Evolutionary conservation across 2,888 invertebrate genomes (phyloP).

Genomic region (Timema podura): DNA sequence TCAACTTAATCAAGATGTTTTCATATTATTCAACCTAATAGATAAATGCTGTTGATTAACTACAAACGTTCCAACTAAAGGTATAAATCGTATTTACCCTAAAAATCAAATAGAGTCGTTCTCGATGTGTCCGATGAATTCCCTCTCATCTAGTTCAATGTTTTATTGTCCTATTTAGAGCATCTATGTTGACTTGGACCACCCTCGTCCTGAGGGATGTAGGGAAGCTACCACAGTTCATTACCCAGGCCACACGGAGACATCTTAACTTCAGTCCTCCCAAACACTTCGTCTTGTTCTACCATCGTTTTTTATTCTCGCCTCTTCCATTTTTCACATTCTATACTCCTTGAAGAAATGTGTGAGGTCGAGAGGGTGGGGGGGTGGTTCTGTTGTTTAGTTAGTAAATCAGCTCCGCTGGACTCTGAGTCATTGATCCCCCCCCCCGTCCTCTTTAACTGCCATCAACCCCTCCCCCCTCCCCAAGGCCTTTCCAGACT

Average conservation of each 20-base stretch:
- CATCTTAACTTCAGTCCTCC: conserved; percentile 15
- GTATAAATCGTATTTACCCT: too few species aligned
- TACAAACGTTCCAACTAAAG: too few species aligned
- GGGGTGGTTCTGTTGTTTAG: conserved; percentile 8
- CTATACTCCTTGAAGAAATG: background rate
- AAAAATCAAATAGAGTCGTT: too few species aligned
- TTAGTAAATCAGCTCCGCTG: conserved; percentile 13
- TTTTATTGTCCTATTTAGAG: too few species aligned
- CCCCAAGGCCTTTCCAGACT: too few species aligned
- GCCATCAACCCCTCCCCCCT: background rate
- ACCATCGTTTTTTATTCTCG: conserved; percentile 7
- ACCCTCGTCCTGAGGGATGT: too few species aligned
- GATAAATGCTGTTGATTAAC: too few species aligned
- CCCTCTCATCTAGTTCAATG: too few species aligned
- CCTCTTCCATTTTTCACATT: conserved; percentile 13
- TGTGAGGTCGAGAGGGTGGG: background rate
- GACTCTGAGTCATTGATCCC: background rate
- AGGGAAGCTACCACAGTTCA: conserved; percentile 7
- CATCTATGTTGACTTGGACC: too few species aligned
- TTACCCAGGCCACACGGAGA: conserved; percentile 15
- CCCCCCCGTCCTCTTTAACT: background rate
- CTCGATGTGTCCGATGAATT: too few species aligned
- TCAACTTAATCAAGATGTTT: too few species aligned
- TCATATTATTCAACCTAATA: too few species aligned
- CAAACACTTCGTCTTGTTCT: conserved; percentile 14